A percentile compares a stretch with the other conserved stretches of the same genome.
Conservation (phyloP, 2,888 invertebrate species). For the Sphinx pinastri region DNA sequence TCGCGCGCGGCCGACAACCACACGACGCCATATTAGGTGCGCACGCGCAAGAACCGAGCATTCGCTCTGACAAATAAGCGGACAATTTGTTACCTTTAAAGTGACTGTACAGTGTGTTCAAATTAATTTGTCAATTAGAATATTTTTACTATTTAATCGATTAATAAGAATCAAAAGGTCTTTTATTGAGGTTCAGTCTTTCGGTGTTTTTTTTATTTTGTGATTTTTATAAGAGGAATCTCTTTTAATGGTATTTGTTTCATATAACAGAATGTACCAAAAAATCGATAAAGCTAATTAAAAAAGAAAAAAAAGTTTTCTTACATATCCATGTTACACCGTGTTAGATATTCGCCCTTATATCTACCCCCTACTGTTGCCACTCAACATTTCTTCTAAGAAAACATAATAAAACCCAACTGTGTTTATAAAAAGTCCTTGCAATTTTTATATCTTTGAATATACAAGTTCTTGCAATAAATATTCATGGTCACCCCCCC, state of each 20-base stretch:
- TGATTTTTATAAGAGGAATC: too few species aligned
- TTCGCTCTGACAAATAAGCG: conserved; percentile 78
- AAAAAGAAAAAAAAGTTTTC: too few species aligned
- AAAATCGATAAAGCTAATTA: too few species aligned
- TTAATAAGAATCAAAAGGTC: not conserved
- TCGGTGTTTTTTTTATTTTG: too few species aligned
- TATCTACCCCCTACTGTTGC: not conserved
- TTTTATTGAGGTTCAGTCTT: not conserved
- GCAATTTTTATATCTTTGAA: conserved; percentile 21
- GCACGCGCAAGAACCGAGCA: conserved; percentile 67
- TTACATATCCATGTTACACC: too few species aligned
- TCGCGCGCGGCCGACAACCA: conserved; percentile 56
- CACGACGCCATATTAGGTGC: conserved; percentile 69
- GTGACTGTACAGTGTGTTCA: conserved; percentile 14
- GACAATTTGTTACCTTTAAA: conserved; percentile 69
- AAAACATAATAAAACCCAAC: not conserved
- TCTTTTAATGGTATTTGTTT: too few species aligned
- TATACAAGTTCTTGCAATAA: conserved; percentile 33
- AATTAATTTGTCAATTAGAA: not conserved
- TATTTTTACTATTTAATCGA: not conserved
- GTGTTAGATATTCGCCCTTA: not conserved
- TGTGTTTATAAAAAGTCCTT: not conserved
- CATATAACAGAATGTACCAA: too few species aligned
- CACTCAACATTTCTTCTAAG: conserved; percentile 3
- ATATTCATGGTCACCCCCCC: conserved; percentile 38